Evolutionary conservation across 2,113 vertebrate genomes (phyloP).

Genomic region (Larimichthys crocea): DNA sequence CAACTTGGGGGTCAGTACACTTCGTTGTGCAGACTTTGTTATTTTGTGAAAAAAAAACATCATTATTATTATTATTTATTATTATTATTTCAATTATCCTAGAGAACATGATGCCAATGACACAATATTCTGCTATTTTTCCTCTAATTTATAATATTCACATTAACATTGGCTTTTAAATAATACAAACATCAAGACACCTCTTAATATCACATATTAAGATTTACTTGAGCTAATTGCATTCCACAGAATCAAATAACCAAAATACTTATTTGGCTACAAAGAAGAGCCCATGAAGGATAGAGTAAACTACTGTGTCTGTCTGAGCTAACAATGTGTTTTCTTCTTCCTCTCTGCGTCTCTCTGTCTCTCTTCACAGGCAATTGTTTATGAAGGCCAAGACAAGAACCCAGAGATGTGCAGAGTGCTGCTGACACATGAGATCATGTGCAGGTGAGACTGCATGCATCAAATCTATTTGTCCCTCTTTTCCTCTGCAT

Average conservation of each 20-base stretch:
- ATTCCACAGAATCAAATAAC: background rate
- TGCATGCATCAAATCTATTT: constrained; percentile 1
- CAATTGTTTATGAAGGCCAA: constrained; percentile 98
- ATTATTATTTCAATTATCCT: too few relatives aligned
- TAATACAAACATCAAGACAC: background rate
- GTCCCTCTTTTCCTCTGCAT: background rate
- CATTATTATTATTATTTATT: too few relatives aligned
- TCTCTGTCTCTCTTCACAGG: constrained; percentile 75
- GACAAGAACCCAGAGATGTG: constrained; percentile 99
- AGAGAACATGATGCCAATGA: background rate
- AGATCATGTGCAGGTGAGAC: constrained; percentile 99
- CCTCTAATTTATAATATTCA: background rate
- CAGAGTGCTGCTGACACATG: constrained; percentile 97
- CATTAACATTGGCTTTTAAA: background rate
- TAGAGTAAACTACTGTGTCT: background rate
- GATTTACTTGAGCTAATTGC: background rate
- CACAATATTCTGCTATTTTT: background rate
- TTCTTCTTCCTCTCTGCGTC: constrained; percentile 1
- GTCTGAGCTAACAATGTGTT: background rate
- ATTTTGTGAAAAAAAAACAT: background rate
- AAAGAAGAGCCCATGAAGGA: background rate
- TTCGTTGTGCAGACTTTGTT: background rate
- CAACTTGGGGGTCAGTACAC: too few relatives aligned
- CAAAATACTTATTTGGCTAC: background rate
- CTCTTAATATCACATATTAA: background rate